Percentiles rank a stretch among this genome's conserved stretches.
Evolutionary conservation across 2,797 vertebrate genomes (phyloP).

Genomic region (Lycodopsis pacificus): DNA sequence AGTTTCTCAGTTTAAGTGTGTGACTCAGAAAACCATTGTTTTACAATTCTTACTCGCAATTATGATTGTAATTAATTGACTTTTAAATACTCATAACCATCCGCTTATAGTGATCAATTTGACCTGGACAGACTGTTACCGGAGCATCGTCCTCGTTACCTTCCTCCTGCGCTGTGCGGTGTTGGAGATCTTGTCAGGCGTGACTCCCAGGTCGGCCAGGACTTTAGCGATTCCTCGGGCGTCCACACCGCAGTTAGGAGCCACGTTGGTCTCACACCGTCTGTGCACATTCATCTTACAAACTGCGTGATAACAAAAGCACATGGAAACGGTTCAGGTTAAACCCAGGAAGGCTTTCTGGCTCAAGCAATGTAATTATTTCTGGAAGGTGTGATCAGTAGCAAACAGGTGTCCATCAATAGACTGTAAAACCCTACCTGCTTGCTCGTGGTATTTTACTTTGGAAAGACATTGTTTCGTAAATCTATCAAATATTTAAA

Average conservation of each 20-base stretch:
- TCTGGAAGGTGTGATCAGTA: background rate
- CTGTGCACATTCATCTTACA: constrained; percentile 99
- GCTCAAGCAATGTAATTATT: background rate
- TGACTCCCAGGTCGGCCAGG: constrained; percentile 96
- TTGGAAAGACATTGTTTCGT: background rate
- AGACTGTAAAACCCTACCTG: background rate
- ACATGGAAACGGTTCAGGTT: background rate
- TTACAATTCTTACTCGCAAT: background rate
- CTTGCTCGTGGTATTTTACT: background rate
- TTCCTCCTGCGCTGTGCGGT: constrained; percentile 97
- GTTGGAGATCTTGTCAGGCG: constrained; percentile 98
- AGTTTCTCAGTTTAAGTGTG: background rate
- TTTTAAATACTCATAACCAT: background rate
- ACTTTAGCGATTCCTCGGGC: constrained; percentile 98
- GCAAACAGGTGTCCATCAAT: background rate
- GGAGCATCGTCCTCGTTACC: constrained; percentile 75
- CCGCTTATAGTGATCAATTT: too few relatives aligned
- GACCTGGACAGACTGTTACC: too few relatives aligned
- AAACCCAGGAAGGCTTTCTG: background rate
- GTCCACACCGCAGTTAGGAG: constrained; percentile 98
- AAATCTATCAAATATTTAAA: background rate
- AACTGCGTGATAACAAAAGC: constrained; percentile 79
- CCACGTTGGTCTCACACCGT: constrained; percentile 97
- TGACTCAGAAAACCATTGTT: background rate
- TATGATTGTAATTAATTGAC: background rate